Percentiles rank a stretch among this genome's conserved stretches.
phyloP scores from a whole-genome alignment of 2,797 vertebrate species.

The Scarus forsteni region DNA sequence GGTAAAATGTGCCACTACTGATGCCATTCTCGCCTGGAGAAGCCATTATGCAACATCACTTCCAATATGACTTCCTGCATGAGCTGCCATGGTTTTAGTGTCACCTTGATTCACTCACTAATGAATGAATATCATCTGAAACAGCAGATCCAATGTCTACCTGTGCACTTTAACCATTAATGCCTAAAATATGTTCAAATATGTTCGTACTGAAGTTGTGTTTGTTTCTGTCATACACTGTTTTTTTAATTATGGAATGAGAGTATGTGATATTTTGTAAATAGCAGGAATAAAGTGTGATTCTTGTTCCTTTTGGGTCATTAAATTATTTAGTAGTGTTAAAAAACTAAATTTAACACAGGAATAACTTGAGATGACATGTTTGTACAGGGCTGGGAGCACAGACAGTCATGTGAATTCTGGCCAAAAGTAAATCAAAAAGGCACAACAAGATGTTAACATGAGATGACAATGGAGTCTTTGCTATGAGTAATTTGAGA shows the following conservation, averaged over 20 bases:
- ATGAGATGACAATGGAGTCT: too few relatives aligned
- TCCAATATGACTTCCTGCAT: conserved; percentile 53
- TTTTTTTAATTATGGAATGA: conserved; percentile 55
- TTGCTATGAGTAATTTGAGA: too few relatives aligned
- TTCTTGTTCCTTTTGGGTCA: conserved; percentile 58
- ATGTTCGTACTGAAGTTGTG: conserved; percentile 47
- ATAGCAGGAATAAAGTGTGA: conserved; percentile 72
- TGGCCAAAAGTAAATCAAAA: too few relatives aligned
- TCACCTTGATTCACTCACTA: conserved; percentile 37
- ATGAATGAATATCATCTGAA: conserved; percentile 58
- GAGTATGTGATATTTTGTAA: conserved; percentile 74
- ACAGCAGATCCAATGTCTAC: conserved; percentile 72
- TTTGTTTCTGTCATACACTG: conserved; percentile 61
- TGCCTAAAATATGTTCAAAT: conserved; percentile 62
- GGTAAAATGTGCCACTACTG: conserved; percentile 32
- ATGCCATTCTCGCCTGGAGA: conserved; percentile 57
- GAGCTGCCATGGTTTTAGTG: conserved; percentile 56
- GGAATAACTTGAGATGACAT: too few relatives aligned
- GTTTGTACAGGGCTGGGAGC: too few relatives aligned
- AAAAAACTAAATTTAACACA: too few relatives aligned
- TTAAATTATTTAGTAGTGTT: neutral
- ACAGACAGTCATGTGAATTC: too few relatives aligned
- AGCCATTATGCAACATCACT: conserved; percentile 57
- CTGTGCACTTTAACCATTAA: conserved; percentile 80
- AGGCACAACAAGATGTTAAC: too few relatives aligned